Evolutionary conservation across 2,888 invertebrate species (phyloP), one percentile per base, ranked within the genome.

Genomic region (Caenorhabditis panamensis): DNA sequence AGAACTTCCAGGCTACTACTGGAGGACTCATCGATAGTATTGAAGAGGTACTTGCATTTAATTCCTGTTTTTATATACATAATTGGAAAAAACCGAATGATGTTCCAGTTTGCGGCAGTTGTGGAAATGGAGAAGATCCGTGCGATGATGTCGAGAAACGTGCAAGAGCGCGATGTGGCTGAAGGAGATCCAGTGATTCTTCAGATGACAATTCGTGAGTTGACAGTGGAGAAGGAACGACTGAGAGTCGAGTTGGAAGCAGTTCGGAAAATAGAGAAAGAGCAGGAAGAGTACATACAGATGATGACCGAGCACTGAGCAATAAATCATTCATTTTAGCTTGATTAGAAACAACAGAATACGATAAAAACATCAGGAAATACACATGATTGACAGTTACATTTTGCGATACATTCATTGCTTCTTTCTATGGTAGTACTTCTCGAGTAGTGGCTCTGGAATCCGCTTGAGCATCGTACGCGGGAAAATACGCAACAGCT

Each of bases 401-500:
- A n/a, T n/a, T n/a, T n/a, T n/a, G n/a, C n/a, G n/a, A n/a, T n/a
- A n/a, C n/a, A n/a, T n/a, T n/a, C 13, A 63, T 41, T 67, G 28
- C 47, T 72, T 67, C 56, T 80, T 80, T 73, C 84, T 76, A 11
- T 97, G 97, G 93, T 99, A 99, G 94, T 96, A 99, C 93, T 98
- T 97, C 62, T 96, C 96, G 91, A 99, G 94, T 79, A 95, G 95
- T 85, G 94, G 94, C 64, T 96, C 96, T 49, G 98, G 98, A 92
- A 99, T 99, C 94, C 98, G 95, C 92, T 99, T 99, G 91, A 99
- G 94, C 97, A 98, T 97, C 93, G 98, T 98, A 93, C 97, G 97
- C 89, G 98, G 99, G 96, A 99, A 99, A 93, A 98, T 99, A 94
- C 98, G 96, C 84, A 99, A 94, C 90, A 99, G 93, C 92, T 98